Evolutionary conservation across 2,888 invertebrate species (phyloP), one percentile per base, ranked within the genome.

Genomic region (Tinea pellionella): DNA sequence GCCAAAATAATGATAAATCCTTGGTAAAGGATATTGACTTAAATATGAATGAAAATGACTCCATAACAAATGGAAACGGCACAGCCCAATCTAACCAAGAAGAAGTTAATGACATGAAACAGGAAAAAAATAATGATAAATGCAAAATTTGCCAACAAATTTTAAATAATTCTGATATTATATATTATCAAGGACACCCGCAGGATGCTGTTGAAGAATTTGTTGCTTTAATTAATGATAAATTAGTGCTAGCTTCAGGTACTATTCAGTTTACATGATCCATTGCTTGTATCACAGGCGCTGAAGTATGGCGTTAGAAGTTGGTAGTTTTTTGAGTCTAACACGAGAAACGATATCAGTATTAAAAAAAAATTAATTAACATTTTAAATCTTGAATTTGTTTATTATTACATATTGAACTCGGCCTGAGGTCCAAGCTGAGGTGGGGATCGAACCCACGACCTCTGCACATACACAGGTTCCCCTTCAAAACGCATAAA

Each of bases 141-240:
- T 88, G 88, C 74, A 68, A 73, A 19, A 82, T 75, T 59, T 88
- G 88, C 63, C 77, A 80, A 7, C 87, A 88, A 65, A 85, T 80
- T 68, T 67, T 88, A 19, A 84, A 85, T 64, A 84, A 88, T 68
- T 87, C 88, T 9, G 84, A 88, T 63, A 74, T 87, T 24, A 77
- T 85, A 62, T 88, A 91, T 47, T 94, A 92, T 72, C 89, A 90
- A 68, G 94, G 94, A n/a, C 94, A 94, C 75, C 92, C 93, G 53
- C 91, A 92, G 67, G 88, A 92, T 75, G 91, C 94, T 59, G 89
- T 91, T 58, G 94, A 94, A 71, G 95, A 95, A 77, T 92, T 89
- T 72, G 87, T 94, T 63, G 92, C 93, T 16, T 85, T 95, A 63
- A 93, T 92, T 12, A 90, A 94, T 85, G 92, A 93, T 42, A 92